phyloP scores from a whole-genome alignment of 2,888 invertebrate genomes.

The Pyrochroa serraticornis region DNA sequence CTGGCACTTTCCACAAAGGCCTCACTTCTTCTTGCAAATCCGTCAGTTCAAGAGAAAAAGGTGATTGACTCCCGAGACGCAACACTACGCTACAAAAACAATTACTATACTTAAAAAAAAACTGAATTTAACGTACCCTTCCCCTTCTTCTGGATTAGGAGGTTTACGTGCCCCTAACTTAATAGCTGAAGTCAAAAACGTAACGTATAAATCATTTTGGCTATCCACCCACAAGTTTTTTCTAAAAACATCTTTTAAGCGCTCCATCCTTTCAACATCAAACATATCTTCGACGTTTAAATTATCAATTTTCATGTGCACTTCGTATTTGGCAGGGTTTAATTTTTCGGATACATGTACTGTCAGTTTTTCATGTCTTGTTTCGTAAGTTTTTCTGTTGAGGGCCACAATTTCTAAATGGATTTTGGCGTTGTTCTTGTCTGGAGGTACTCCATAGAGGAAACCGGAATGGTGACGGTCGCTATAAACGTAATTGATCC shows the following conservation, averaged over 20 bases:
- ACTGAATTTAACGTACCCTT: constrained; percentile 68
- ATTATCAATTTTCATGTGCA: constrained; percentile 88
- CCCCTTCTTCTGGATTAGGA: constrained; percentile 80
- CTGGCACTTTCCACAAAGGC: constrained; percentile 76
- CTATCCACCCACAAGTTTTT: constrained; percentile 81
- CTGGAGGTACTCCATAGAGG: constrained; percentile 84
- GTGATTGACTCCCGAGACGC: constrained; percentile 76
- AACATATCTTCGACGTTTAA: constrained; percentile 87
- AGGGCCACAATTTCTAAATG: constrained; percentile 78
- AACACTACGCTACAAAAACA: constrained; percentile 71
- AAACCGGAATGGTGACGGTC: constrained; percentile 78
- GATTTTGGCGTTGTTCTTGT: constrained; percentile 60
- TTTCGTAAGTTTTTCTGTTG: constrained; percentile 79
- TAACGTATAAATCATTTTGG: constrained; percentile 75
- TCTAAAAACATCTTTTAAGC: constrained; percentile 77
- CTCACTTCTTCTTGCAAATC: constrained; percentile 80
- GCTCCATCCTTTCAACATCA: constrained; percentile 71
- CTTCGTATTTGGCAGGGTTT: constrained; percentile 73
- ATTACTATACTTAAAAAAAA: constrained; percentile 1
- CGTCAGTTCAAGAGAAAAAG: constrained; percentile 73
- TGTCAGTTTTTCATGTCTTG: constrained; percentile 67
- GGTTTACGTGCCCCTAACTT: constrained; percentile 85
- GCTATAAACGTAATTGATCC: constrained; percentile 86
- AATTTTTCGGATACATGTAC: constrained; percentile 71
- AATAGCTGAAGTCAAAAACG: constrained; percentile 84